Conservation (phyloP, 2,888 invertebrate species). For the Fabriciana adippe region DNA sequence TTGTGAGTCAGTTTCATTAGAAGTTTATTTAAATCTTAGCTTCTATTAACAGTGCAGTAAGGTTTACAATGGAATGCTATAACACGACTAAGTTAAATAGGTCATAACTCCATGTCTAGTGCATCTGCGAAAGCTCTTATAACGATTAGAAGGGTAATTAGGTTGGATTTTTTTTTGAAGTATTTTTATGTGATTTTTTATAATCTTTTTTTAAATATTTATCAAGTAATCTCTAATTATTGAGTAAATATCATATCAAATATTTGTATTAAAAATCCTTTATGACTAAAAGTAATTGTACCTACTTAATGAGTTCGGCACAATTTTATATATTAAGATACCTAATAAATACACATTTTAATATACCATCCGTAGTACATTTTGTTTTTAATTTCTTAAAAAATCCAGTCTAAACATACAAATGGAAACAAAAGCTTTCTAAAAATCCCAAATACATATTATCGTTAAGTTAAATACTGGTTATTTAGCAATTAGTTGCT, state of each 20-base stretch:
- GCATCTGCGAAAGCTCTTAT: conserved; percentile 35
- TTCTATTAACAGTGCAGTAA: conserved; percentile 1
- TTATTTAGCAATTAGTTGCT: conserved; percentile 34
- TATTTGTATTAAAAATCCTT: too few relatives aligned
- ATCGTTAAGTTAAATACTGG: conserved; percentile 31
- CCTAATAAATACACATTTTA: too few relatives aligned
- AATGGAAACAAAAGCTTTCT: conserved; percentile 4
- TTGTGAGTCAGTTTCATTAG: conserved; percentile 14
- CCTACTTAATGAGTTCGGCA: too few relatives aligned
- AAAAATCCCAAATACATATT: conserved; percentile 30
- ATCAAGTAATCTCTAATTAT: too few relatives aligned
- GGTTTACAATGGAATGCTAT: conserved; percentile 13
- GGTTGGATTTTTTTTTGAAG: conserved; percentile 18
- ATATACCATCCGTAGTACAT: too few relatives aligned
- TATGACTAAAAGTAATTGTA: too few relatives aligned
- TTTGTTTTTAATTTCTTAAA: too few relatives aligned
- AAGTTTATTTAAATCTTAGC: conserved; percentile 4
- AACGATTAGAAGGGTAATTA: conserved; percentile 32
- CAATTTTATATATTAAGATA: too few relatives aligned
- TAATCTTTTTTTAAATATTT: background rate
- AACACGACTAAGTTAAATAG: conserved; percentile 28
- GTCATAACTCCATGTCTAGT: conserved; percentile 19
- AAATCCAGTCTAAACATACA: background rate
- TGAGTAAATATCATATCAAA: too few relatives aligned
- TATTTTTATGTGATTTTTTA: conserved; percentile 12